A percentile compares a stretch with the other conserved stretches of the same genome.
Evolutionary conservation across 1,140 invertebrate species (phyloP).

Genomic region (Sinella curviseta): DNA sequence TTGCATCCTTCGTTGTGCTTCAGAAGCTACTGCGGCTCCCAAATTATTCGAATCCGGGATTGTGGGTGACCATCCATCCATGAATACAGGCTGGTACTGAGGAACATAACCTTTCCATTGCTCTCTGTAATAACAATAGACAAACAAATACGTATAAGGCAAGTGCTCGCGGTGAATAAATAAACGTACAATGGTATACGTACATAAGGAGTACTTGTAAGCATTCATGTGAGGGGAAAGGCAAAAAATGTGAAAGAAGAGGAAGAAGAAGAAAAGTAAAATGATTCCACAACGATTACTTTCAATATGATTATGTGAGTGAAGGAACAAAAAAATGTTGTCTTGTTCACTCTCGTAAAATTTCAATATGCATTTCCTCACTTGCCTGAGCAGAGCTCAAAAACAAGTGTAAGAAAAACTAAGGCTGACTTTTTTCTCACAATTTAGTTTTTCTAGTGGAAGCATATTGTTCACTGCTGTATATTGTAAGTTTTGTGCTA

Average conservation of each 20-base stretch:
- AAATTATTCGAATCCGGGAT: slow-evolving; percentile 42
- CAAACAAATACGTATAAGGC: neutral
- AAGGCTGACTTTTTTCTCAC: too few species aligned
- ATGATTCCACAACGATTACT: neutral
- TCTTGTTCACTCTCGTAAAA: neutral
- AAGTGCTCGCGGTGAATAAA: too few species aligned
- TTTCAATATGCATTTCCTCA: neutral
- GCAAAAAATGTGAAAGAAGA: slow-evolving; percentile 8
- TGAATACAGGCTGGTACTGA: slow-evolving; percentile 88
- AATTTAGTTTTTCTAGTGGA: too few species aligned
- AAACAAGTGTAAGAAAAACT: too few species aligned
- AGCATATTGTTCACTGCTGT: too few species aligned
- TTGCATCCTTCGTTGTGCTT: slow-evolving; percentile 50
- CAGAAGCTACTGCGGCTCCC: slow-evolving; percentile 49
- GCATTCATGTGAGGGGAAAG: neutral
- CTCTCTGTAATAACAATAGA: slow-evolving; percentile 63
- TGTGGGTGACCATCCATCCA: slow-evolving; percentile 77
- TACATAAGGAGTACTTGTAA: too few species aligned
- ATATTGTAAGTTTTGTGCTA: too few species aligned
- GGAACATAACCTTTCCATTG: slow-evolving; percentile 84
- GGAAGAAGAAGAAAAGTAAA: neutral
- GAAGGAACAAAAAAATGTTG: neutral
- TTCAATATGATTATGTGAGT: neutral
- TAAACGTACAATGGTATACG: too few species aligned
- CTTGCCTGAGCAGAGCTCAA: too few species aligned